phyloP scores from a whole-genome alignment of 1,140 invertebrate genomes.

The Marisa cornuarietis region DNA sequence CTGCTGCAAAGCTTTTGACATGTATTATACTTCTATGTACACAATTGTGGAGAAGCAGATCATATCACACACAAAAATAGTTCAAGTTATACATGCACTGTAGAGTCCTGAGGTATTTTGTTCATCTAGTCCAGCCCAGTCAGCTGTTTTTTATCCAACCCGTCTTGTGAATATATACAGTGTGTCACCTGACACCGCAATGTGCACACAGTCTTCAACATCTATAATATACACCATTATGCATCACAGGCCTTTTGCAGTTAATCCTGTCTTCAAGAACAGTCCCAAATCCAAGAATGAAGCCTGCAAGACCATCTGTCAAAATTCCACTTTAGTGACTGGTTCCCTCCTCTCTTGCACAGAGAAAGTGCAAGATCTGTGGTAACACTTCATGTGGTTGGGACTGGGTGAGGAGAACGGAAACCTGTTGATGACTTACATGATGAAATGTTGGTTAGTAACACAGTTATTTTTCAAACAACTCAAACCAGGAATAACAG shows the following conservation, averaged over 20 bases:
- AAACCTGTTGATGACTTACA: no score
- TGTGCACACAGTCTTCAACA: not conserved
- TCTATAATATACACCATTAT: not conserved
- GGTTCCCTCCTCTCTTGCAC: no score
- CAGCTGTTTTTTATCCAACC: not conserved
- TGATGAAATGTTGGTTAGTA: no score
- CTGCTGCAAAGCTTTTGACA: not conserved
- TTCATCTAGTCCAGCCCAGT: conserved; percentile 7
- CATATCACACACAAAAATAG: conserved; percentile 14
- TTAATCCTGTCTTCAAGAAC: not conserved
- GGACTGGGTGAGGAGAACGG: no score
- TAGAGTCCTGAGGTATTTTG: conserved; percentile 22
- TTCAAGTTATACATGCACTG: conserved; percentile 3
- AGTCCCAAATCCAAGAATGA: not conserved
- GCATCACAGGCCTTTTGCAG: not conserved
- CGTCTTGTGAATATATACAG: not conserved
- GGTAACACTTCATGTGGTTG: no score
- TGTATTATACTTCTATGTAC: not conserved
- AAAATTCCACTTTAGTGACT: no score
- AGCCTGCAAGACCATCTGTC: no score
- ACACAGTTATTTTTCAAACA: no score
- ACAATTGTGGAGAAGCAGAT: not conserved
- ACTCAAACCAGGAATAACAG: no score
- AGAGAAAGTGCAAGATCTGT: no score
- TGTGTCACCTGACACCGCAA: not conserved